Conservation (phyloP, 2,888 invertebrate genomes). For the Sphaerolaimus hirsutus region DNA sequence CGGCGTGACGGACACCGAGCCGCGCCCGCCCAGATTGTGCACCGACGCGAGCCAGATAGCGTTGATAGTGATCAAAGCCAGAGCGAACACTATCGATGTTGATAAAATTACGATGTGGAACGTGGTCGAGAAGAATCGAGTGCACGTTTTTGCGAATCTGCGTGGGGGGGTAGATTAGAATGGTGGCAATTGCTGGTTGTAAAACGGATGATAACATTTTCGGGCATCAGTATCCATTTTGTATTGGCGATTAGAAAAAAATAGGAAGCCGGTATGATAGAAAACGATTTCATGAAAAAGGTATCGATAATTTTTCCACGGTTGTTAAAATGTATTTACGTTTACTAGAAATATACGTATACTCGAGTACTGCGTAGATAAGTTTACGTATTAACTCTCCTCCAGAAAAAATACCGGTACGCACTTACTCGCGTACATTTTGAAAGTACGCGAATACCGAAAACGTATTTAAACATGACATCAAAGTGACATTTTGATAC, state of each 20-base stretch:
- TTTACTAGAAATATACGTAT: not conserved
- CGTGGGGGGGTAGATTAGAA: not conserved
- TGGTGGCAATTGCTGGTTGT: too few species aligned
- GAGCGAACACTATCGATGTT: not conserved
- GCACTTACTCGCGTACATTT: too few species aligned
- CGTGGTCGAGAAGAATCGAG: not conserved
- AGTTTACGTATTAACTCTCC: too few species aligned
- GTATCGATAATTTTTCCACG: not conserved
- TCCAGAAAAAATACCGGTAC: too few species aligned
- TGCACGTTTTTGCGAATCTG: constrained; percentile 3
- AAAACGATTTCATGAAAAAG: not conserved
- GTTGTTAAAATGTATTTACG: not conserved
- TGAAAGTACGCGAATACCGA: too few species aligned
- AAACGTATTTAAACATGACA: too few species aligned
- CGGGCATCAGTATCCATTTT: too few species aligned
- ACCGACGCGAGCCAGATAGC: constrained; percentile 2
- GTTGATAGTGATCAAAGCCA: constrained; percentile 2
- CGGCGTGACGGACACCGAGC: constrained; percentile 1
- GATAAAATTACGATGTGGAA: constrained; percentile 1
- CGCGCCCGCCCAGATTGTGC: constrained; percentile 1
- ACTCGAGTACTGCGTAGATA: too few species aligned
- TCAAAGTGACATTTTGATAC: too few species aligned
- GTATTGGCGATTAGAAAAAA: too few species aligned
- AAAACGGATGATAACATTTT: too few species aligned
- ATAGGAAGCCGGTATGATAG: not conserved